These are phyloP conservation scores for Mythimna ferrago DNA, from an alignment of 2,888 invertebrate species.

Conservation along the genomic window DNA sequence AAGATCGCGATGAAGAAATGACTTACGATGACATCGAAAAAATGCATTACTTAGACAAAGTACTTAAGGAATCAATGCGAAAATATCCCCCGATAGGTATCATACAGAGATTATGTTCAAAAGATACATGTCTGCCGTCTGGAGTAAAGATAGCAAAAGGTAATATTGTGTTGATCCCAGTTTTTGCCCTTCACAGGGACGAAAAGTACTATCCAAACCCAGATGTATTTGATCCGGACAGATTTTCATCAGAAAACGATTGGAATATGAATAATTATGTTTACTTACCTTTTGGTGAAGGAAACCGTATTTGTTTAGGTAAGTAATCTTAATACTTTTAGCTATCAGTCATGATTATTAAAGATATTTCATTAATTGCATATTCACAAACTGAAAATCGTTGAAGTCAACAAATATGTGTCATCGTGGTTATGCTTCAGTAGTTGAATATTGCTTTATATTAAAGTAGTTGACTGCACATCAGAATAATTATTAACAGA, in stretches of 20 bases:
- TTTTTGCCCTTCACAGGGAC: constrained; percentile 79
- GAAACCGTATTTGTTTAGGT: constrained; percentile 88
- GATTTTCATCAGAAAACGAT: constrained; percentile 78
- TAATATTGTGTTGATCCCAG: constrained; percentile 67
- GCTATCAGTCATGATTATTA: background rate
- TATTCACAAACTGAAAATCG: constrained; percentile 1
- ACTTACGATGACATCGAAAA: constrained; percentile 76
- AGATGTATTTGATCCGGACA: constrained; percentile 83
- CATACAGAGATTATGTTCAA: constrained; percentile 74
- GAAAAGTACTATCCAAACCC: constrained; percentile 80
- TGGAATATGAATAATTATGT: constrained; percentile 74
- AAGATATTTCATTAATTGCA: background rate
- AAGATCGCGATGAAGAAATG: constrained; percentile 68
- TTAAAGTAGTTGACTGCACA: background rate
- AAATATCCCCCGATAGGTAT: constrained; percentile 78
- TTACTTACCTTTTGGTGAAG: constrained; percentile 88
- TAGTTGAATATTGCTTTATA: background rate
- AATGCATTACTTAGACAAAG: constrained; percentile 82
- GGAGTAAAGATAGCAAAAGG: constrained; percentile 73
- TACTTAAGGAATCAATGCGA: constrained; percentile 78
- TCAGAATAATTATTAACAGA: background rate
- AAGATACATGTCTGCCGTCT: constrained; percentile 72
- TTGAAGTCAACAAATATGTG: background rate
- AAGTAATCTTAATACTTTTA: constrained; percentile 57
- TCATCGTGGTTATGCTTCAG: background rate